Evolutionary conservation across 37 sponge, comb jelly and placozoan species (phyloP), one percentile per base, ranked within the genome.

Genomic region (Beroe ovata): DNA sequence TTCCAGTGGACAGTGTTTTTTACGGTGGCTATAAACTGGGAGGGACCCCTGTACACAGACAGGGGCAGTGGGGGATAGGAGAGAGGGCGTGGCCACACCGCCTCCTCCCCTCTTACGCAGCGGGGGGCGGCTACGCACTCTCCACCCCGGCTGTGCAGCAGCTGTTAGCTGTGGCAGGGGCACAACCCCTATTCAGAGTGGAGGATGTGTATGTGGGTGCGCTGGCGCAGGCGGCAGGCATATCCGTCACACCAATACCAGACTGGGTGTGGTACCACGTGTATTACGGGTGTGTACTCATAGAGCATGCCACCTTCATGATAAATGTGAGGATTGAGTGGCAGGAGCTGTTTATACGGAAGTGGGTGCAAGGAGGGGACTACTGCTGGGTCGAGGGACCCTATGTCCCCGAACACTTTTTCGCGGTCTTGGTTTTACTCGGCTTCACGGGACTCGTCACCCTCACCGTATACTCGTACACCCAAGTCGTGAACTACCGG

Each of bases 191-290:
- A 4, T 62, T 62, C 20, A 4, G 20, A 28, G 63, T 62, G 4
- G 63, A 62, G 63, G 63, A 62, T 62, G 63, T 23, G 63, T 62
- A 62, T 62, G 29, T 62, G 21, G 63, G 63, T 6, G 63, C 63
- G 4, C 19, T 62, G 63, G 63, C 63, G 8, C 29, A 62, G 23
- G 4, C 4, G 6, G 63, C 63, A 23, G 63, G 63, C 22, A 23
- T 47, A 11, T 6, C 11, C 11, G 6, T 6, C 54, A 6, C 11
- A 6, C 54, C 54, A 6, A 47, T 47, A 16, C 54, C 54, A 11
- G 54, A 11, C 11, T 47, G 54, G 54, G 54, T 47, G 54, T 47
- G 54, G 54, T 47, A 47, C 54, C 54, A 47, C 54, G 11, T 11
- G 6, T 47, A 11, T 6, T 47, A 47, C 54, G 54, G 54, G 54